Conservation (phyloP, 2,113 vertebrate genomes). For the Callochromis pleurospilus region DNA sequence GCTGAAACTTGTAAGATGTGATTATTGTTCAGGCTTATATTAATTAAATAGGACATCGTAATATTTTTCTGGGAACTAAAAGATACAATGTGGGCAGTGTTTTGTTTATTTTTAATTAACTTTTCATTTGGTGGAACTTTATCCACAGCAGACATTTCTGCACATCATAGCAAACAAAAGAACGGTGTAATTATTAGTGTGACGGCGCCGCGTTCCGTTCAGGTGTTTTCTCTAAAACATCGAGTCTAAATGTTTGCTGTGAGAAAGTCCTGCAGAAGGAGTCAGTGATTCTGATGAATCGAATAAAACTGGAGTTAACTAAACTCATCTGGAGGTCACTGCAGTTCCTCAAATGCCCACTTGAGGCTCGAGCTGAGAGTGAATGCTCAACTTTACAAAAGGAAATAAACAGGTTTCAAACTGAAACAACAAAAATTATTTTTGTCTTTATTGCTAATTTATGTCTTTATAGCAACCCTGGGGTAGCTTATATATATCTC, state of each 20-base stretch:
- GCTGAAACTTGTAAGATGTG: not conserved
- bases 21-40: not conserved
- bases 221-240: not conserved
- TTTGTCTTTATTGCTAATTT: not conserved
- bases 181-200: not conserved
- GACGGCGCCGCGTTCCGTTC: not conserved
- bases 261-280: not conserved
- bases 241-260: not conserved
- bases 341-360: not conserved
- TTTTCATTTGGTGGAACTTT: conserved; percentile 5
- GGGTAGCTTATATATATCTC: not conserved
- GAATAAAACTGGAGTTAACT: not conserved
- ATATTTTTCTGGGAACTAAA: not conserved
- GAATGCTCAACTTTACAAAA: not conserved
- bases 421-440: not conserved
- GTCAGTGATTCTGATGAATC: accelerated
- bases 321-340: not conserved
- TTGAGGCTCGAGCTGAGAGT: not conserved
- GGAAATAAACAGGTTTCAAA: not conserved
- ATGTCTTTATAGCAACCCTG: not conserved
- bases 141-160: not conserved
- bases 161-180: not conserved
- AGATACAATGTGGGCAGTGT: not conserved
- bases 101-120: conserved; percentile 4
- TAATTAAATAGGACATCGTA: not conserved